Evolutionary conservation across 2,113 vertebrate species (phyloP).

Genomic region (Chrysemys picta): DNA sequence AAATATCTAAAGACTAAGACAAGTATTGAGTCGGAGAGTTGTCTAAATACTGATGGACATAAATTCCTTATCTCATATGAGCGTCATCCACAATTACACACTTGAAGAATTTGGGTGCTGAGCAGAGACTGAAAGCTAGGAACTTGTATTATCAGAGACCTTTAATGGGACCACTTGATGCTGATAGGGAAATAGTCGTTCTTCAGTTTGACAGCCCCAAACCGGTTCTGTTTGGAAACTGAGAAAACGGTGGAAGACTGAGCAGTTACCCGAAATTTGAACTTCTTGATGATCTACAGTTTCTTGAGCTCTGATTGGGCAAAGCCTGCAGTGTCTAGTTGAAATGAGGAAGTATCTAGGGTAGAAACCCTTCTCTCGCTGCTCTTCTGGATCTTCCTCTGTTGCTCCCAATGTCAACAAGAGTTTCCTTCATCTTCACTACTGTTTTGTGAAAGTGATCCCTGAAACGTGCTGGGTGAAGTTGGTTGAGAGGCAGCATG

Average conservation of each 20-base stretch:
- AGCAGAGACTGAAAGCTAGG: background rate
- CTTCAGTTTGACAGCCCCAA: background rate
- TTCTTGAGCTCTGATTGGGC: background rate
- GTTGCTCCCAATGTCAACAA: too few relatives aligned
- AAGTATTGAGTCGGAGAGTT: background rate
- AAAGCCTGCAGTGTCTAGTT: background rate
- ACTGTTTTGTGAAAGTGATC: too few relatives aligned
- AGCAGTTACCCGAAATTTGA: background rate
- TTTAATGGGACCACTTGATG: background rate
- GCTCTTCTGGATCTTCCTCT: background rate
- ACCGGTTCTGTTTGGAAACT: background rate
- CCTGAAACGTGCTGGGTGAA: too few relatives aligned
- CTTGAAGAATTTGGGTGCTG: background rate
- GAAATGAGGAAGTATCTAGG: background rate
- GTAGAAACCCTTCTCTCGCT: background rate
- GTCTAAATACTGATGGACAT: background rate
- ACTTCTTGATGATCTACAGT: background rate
- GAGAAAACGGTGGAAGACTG: background rate
- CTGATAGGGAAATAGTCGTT: background rate
- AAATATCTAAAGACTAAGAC: background rate
- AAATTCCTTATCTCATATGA: background rate
- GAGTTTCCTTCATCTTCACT: too few relatives aligned
- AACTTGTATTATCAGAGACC: background rate
- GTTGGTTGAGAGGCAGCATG: too few relatives aligned
- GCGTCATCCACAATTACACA: background rate